Evolutionary conservation across 2,113 vertebrate genomes (phyloP), one percentile per base, ranked within the genome.

Genomic region (Peromyscus maniculatus): DNA sequence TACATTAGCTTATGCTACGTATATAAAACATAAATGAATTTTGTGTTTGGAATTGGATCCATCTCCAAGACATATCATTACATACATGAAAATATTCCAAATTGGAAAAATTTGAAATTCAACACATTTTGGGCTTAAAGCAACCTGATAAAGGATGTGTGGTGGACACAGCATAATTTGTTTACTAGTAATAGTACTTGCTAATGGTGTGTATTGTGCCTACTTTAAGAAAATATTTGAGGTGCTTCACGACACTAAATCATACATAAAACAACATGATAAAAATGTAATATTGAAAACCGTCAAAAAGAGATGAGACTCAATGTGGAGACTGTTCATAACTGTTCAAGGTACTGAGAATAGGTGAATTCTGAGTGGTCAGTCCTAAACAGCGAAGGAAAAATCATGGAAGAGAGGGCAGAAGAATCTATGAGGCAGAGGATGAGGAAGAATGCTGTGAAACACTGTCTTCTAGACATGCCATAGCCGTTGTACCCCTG

Each of bases 211-310:
- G 39, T 39, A 71, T 46, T 49, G 28, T 94, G n/a, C 49, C 49
- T 46, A 72, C 46, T 78, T 78, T 67, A 52, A 62, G 64, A 72
- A 93, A 95, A 67, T 13, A 59, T 90, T 78, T 87, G 13, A 93
- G 59, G 26, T 36, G 21, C 5, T 66, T 82, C 77, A n/a, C 71
- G 62, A 64, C 72, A 80, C 22, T 13, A 64, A 93, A 75, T 91
- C 72, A 75, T 64, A 31, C 36, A 69, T 78, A 87, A 87, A 91
- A 28, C 11, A 89, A 72, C n/a, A 74, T 13, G 75, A 67, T 75
- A 43, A 84, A 95, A 94, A 69, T 62, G 16, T 36, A 88, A 94
- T 19, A 49, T 16, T 89, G 43, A 93, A 83, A 91, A 8, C 2
- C 57, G 80, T 33, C 21, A 26, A 82, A 36, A 80, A 31, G 36